Conservation (phyloP, 1,140 invertebrate genomes). For the Zophobas morio region DNA sequence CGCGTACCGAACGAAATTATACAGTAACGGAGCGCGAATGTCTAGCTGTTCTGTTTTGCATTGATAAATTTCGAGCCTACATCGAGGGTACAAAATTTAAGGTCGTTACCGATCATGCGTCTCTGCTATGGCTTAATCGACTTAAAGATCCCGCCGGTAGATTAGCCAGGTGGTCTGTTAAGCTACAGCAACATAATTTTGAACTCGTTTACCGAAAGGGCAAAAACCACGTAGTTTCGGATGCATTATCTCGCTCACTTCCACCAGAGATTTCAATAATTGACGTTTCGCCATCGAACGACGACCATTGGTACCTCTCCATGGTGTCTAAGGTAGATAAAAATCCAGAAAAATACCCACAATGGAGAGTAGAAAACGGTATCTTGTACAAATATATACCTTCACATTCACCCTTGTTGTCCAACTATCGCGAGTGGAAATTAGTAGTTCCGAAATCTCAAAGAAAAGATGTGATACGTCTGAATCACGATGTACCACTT, state of each 20-base stretch:
- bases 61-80: constrained; percentile 65
- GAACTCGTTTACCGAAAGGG: constrained; percentile 66
- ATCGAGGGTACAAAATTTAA: constrained; percentile 67
- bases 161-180: constrained; percentile 67
- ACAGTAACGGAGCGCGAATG: constrained; percentile 11
- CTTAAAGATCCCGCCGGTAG: constrained; percentile 66
- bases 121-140: constrained; percentile 67
- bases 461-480: constrained; percentile 1
- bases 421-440: constrained; percentile 46
- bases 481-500: background rate
- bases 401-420: constrained; percentile 3
- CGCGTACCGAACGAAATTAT: constrained; percentile 3
- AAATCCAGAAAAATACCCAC: constrained; percentile 47
- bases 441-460: constrained; percentile 17
- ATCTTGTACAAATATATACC: constrained; percentile 46
- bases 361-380: constrained; percentile 46
- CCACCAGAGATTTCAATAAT: background rate
- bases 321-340: constrained; percentile 28
- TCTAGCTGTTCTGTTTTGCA: background rate
- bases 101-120: constrained; percentile 69
- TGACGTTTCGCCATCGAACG: background rate
- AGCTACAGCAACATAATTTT: constrained; percentile 66
- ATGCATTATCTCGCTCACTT: constrained; percentile 60
- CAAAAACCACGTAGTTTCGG: constrained; percentile 63
- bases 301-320: no score